These are phyloP conservation scores for Diadophis punctatus DNA, from an alignment of 2,113 vertebrate genomes.

Conservation along the genomic window DNA sequence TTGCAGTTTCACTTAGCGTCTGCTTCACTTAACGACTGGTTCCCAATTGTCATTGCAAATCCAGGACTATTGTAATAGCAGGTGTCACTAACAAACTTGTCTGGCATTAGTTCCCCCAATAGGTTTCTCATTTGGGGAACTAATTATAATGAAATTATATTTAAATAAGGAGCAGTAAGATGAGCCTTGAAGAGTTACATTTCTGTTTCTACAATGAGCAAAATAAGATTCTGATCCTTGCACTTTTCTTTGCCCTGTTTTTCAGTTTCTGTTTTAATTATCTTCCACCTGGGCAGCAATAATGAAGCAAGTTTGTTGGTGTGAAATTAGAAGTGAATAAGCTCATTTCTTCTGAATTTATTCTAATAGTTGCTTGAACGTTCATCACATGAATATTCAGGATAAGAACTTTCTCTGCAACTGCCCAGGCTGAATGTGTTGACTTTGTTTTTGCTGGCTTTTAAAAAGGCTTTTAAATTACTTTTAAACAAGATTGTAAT, in stretches of 20 bases:
- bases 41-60: background rate
- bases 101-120: background rate
- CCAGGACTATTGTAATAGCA: background rate
- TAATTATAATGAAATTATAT: background rate
- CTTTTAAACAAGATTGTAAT: background rate
- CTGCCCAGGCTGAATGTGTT: background rate
- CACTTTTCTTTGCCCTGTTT: background rate
- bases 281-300: background rate
- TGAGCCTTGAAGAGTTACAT: background rate
- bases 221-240: background rate
- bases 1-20: background rate
- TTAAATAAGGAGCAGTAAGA: background rate
- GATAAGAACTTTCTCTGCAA: background rate
- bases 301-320: background rate
- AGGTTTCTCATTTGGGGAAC: background rate
- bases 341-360: background rate
- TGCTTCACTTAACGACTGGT: background rate
- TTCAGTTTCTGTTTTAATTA: background rate
- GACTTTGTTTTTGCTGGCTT: background rate
- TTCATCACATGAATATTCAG: background rate
- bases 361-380: background rate
- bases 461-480: background rate
- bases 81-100: background rate
- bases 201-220: background rate
- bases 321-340: background rate